Evolutionary conservation across 2,888 invertebrate species (phyloP), one percentile per base, ranked within the genome.

Genomic region (Liodrosophila aerea): DNA sequence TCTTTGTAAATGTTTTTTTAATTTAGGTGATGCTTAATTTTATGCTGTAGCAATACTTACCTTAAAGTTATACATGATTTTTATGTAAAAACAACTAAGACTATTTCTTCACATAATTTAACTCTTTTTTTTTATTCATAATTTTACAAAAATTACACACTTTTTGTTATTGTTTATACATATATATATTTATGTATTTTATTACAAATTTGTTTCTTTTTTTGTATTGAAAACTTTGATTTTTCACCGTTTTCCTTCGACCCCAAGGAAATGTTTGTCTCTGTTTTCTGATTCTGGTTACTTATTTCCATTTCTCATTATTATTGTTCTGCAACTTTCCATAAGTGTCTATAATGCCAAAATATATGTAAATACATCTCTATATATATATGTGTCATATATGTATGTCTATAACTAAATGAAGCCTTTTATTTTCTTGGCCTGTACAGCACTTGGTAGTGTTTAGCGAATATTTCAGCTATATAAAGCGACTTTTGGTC

Each of bases 281-380:
- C 52, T 51, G 52, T 34, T 43, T 51, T 58, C 41, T 44, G 54
- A 50, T 56, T 59, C 30, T 41, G n/a, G n/a, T n/a, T n/a, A n/a
- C n/a, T n/a, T n/a, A n/a, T n/a, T n/a, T n/a, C n/a, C n/a, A n/a
- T n/a, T n/a, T n/a, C n/a, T n/a, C n/a, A n/a, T n/a, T 16, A 46
- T 74, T 72, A 77, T 77, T 74, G 64, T 80, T 80, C 64, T 58
- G 53, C 52, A 68, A 74, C 51, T 60, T 52, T 61, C 60, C 68
- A 57, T 77, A 53, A 63, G 64, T 84, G 50, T 81, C 65, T 76
- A 68, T 78, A 61, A 84, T 78, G 85, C 78, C 85, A 85, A 78
- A 85, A 78, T 22, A 85, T 82, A 77, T 78, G 85, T 78, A 78
- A 78, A 78, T 78, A 77, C 85, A 81, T 77, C 68, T 78, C 82